Percentiles rank a stretch among this genome's conserved stretches.
Evolutionary conservation across 2,888 invertebrate genomes (phyloP).

Genomic region (Temnothorax rugatulus): DNA sequence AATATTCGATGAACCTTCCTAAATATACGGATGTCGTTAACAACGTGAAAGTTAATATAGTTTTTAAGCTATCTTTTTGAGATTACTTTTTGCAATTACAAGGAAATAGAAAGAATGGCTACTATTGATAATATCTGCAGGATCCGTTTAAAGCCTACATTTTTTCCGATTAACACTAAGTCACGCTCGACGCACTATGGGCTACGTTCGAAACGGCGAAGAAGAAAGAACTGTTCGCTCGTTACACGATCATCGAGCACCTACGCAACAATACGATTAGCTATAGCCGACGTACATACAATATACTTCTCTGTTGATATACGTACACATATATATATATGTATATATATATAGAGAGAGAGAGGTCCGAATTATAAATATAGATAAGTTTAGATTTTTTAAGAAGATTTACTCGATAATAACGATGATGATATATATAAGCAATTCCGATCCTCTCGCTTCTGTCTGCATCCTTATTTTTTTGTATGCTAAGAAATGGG

Average conservation of each 20-base stretch:
- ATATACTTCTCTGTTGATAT: not conserved
- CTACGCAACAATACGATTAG: not conserved
- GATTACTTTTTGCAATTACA: not conserved
- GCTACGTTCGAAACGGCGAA: not conserved
- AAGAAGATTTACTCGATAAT: not conserved
- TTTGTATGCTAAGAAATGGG: not conserved
- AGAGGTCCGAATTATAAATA: not conserved
- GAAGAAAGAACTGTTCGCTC: not conserved
- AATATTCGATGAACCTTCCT: not conserved
- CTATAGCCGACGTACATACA: not conserved
- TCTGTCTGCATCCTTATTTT: not conserved
- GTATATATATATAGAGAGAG: not conserved
- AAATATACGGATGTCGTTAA: not conserved
- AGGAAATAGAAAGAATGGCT: not conserved
- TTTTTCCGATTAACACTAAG: not conserved
- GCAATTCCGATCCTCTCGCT: not conserved
- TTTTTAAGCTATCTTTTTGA: not conserved
- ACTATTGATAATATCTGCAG: not conserved
- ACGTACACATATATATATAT: not conserved
- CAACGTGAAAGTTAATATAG: not conserved
- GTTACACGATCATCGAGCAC: not conserved
- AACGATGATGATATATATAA: not conserved
- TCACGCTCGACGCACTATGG: not conserved
- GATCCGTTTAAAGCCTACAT: not conserved
- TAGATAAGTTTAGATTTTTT: not conserved